A percentile compares a stretch with the other conserved stretches of the same genome.
Evolutionary conservation across 2,797 vertebrate species (phyloP).

Genomic region (Anguilla pacifica): DNA sequence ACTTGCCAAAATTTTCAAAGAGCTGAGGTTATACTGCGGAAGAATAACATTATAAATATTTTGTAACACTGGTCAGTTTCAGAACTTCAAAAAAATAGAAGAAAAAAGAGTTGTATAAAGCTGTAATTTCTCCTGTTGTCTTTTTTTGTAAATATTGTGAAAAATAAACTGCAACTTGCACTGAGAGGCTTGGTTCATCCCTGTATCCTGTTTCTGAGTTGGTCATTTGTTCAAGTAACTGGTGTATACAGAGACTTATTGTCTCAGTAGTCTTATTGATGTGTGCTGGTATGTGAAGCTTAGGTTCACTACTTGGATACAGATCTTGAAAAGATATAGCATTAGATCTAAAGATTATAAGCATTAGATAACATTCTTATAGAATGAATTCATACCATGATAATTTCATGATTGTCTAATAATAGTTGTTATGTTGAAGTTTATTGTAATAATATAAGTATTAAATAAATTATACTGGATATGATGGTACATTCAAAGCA

Average conservation of each 20-base stretch:
- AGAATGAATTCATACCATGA: too few species aligned
- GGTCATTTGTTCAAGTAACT: neutral
- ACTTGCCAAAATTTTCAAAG: constrained; percentile 44
- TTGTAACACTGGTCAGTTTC: constrained; percentile 56
- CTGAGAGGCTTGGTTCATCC: constrained; percentile 43
- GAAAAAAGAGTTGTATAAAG: constrained; percentile 44
- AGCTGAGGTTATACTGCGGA: constrained; percentile 55
- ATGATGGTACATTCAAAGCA: too few species aligned
- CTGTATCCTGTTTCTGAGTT: constrained; percentile 8
- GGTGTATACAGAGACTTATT: neutral
- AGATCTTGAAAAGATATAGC: neutral
- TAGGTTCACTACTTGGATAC: neutral
- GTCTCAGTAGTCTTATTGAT: neutral
- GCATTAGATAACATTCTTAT: too few species aligned
- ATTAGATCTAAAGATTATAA: too few species aligned
- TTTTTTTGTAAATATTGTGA: constrained; percentile 74
- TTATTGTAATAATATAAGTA: too few species aligned
- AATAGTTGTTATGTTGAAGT: too few species aligned
- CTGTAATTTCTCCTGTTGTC: constrained; percentile 51
- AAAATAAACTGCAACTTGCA: constrained; percentile 76
- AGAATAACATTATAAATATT: constrained; percentile 48
- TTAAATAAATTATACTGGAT: too few species aligned
- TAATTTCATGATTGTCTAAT: too few species aligned
- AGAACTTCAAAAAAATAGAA: constrained; percentile 37
- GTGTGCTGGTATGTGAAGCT: too few species aligned